phyloP scores from a whole-genome alignment of 1,140 invertebrate genomes.

The Heliconius congener region DNA sequence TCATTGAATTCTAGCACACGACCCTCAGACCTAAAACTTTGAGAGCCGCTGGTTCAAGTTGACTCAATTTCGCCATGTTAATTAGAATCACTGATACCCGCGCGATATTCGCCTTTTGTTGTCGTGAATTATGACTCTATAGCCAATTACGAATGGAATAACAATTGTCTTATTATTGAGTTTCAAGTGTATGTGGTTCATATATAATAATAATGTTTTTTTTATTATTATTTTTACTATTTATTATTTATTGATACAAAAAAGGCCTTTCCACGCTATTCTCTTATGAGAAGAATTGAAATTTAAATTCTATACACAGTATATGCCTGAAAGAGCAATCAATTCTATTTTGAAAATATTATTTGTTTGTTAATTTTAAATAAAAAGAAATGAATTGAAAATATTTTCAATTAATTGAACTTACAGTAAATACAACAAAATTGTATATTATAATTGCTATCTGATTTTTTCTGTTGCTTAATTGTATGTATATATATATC shows the following conservation, averaged over 20 bases:
- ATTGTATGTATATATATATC: too few species aligned
- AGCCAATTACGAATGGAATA: conserved; percentile 58
- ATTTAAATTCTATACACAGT: neutral
- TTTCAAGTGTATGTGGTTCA: neutral
- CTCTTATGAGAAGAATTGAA: neutral
- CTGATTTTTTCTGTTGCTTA: too few species aligned
- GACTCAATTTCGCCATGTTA: conserved; percentile 73
- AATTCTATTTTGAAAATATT: neutral
- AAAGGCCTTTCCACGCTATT: neutral
- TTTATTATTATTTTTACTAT: neutral
- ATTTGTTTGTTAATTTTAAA: neutral
- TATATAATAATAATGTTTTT: neutral
- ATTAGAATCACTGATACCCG: conserved; percentile 71
- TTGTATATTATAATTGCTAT: too few species aligned
- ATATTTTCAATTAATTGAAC: neutral
- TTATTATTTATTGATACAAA: neutral
- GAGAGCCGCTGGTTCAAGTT: conserved; percentile 33
- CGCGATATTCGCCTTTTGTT: conserved; percentile 66
- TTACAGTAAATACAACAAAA: neutral
- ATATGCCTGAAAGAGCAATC: neutral
- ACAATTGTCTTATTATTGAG: conserved; percentile 35
- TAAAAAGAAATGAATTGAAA: neutral
- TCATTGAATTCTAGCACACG: neutral
- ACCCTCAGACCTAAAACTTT: neutral
- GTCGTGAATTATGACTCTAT: conserved; percentile 63